phyloP scores from a whole-genome alignment of 2,797 vertebrate genomes.

The Eulemur rubriventer region DNA sequence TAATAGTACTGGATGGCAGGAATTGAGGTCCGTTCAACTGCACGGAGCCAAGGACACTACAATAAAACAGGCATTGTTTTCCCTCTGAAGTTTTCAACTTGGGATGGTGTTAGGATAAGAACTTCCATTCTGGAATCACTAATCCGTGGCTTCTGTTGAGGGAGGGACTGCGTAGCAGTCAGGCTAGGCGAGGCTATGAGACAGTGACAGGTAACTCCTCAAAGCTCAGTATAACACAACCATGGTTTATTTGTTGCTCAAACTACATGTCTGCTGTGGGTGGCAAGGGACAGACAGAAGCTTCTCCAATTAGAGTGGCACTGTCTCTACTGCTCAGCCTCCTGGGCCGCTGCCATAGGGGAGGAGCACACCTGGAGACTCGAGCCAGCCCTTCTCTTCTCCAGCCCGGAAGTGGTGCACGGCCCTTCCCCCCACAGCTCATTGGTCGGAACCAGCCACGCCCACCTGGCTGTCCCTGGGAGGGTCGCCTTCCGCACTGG shows the following conservation, averaged over 20 bases:
- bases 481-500: background rate
- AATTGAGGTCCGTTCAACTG: background rate
- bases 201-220: background rate
- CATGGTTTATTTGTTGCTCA: background rate
- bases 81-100: background rate
- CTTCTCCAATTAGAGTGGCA: background rate
- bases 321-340: background rate
- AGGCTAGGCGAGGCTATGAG: background rate
- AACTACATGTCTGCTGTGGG: background rate
- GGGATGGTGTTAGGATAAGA: background rate
- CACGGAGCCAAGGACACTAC: background rate
- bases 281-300: background rate
- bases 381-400: background rate
- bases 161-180: background rate
- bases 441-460: background rate
- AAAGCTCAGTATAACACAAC: background rate
- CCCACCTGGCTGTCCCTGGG: background rate
- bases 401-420: background rate
- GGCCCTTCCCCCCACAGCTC: background rate
- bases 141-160: background rate
- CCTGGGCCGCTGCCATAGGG: background rate
- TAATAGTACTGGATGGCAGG: background rate
- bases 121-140: background rate
- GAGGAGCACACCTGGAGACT: background rate
- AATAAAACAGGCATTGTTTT: background rate